Conservation (phyloP, 2,888 invertebrate species). For the Neelides folsomi region DNA sequence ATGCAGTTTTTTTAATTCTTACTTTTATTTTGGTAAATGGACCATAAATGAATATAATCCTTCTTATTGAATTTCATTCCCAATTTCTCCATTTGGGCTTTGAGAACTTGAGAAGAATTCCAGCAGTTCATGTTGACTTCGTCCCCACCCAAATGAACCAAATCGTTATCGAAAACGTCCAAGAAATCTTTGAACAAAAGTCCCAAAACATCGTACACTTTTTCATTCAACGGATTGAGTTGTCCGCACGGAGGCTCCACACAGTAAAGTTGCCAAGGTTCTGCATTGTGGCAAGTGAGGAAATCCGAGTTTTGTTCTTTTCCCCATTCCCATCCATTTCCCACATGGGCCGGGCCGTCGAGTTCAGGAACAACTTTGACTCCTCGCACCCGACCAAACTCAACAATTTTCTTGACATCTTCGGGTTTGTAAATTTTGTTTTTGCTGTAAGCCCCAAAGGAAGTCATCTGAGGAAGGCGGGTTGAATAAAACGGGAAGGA, state of each 20-base stretch:
- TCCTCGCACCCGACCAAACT: slow-evolving; percentile 64
- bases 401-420: slow-evolving; percentile 52
- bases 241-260: slow-evolving; percentile 61
- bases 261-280: slow-evolving; percentile 42
- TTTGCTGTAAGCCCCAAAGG: slow-evolving; percentile 64
- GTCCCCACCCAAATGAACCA: slow-evolving; percentile 35
- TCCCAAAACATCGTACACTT: slow-evolving; percentile 30
- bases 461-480: slow-evolving; percentile 49
- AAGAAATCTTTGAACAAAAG: slow-evolving; percentile 59
- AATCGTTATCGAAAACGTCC: slow-evolving; percentile 44
- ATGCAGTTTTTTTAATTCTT: slow-evolving; percentile 35
- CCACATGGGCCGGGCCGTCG: slow-evolving; percentile 80
- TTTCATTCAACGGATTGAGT: slow-evolving; percentile 33
- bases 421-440: slow-evolving; percentile 48
- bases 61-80: slow-evolving; percentile 25
- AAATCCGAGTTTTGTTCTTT: slow-evolving; percentile 35
- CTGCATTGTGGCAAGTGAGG: slow-evolving; percentile 34
- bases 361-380: slow-evolving; percentile 81
- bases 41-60: slow-evolving; percentile 40
- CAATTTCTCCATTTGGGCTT: slow-evolving; percentile 21
- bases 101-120: slow-evolving; percentile 25
- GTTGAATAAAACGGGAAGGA: slow-evolving; percentile 43
- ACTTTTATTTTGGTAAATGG: slow-evolving; percentile 33
- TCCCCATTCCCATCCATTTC: slow-evolving; percentile 38
- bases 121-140: slow-evolving; percentile 33